Conservation (phyloP, 2,113 vertebrate genomes). For the Rhipidura dahli region DNA sequence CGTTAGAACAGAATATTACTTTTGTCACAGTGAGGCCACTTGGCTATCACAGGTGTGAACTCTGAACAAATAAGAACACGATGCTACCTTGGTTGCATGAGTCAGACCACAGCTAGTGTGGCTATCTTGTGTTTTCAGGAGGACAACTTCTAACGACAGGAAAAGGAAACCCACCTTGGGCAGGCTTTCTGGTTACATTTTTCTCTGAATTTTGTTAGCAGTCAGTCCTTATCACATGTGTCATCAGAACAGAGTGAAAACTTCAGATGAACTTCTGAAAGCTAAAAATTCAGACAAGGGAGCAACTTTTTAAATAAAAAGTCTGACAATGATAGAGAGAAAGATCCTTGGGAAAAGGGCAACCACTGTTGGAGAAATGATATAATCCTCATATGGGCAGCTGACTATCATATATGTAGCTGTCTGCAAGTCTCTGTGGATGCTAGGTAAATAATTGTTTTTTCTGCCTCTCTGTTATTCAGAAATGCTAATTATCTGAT, state of each 20-base stretch:
- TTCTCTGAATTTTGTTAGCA: slow-evolving; percentile 77
- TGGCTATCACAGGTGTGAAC: background rate
- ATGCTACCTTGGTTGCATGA: background rate
- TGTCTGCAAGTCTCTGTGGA: background rate
- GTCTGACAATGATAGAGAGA: background rate
- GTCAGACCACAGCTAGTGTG: background rate
- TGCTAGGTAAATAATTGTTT: background rate
- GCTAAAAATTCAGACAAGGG: background rate
- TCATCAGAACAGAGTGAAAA: slow-evolving; percentile 37
- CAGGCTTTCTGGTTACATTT: slow-evolving; percentile 72
- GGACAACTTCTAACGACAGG: slow-evolving; percentile 70
- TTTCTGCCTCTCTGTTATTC: background rate
- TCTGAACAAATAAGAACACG: background rate
- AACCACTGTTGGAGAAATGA: background rate
- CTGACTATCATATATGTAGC: background rate
- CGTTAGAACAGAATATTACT: background rate
- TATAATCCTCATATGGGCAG: background rate
- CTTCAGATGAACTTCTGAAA: slow-evolving; percentile 4
- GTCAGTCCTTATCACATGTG: background rate
- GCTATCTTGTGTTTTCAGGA: background rate
- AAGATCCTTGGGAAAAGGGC: background rate
- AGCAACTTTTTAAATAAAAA: background rate
- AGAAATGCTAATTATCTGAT: background rate
- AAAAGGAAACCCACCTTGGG: slow-evolving; percentile 76
- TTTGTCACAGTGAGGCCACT: background rate